A percentile compares a stretch with the other conserved stretches of the same genome.
Evolutionary conservation across 2,797 vertebrate species (phyloP).

Genomic region (Selene dorsalis): DNA sequence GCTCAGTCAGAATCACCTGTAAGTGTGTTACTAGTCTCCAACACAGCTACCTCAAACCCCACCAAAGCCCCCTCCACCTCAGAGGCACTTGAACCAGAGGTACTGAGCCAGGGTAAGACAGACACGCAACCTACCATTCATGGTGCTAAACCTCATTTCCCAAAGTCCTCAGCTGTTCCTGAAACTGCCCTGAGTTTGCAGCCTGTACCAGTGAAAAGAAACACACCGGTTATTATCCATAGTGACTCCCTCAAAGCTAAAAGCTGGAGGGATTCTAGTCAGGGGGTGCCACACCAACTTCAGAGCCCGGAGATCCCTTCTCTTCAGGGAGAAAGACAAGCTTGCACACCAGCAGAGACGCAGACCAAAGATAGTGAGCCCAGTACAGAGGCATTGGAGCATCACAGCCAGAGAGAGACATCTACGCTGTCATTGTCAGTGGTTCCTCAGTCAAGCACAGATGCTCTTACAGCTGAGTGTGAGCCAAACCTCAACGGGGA

Average conservation of each 20-base stretch:
- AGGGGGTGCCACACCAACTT: constrained; percentile 50
- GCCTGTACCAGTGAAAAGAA: constrained; percentile 61
- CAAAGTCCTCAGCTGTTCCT: constrained; percentile 32
- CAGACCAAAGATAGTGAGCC: constrained; percentile 78
- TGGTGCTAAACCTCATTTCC: constrained; percentile 69
- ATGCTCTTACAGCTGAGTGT: constrained; percentile 28
- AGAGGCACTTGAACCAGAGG: constrained; percentile 54
- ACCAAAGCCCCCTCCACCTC: constrained; percentile 70
- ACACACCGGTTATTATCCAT: constrained; percentile 65
- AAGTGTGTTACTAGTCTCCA: constrained; percentile 61
- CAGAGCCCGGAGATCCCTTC: constrained; percentile 37
- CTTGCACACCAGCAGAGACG: constrained; percentile 54
- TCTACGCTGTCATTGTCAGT: constrained; percentile 30
- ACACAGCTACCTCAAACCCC: constrained; percentile 80
- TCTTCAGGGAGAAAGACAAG: constrained; percentile 46
- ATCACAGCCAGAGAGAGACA: constrained; percentile 41
- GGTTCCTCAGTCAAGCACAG: constrained; percentile 58
- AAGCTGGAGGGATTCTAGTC: constrained; percentile 43
- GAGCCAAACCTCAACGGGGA: constrained; percentile 47
- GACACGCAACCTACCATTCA: constrained; percentile 59
- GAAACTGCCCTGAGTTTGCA: constrained; percentile 52
- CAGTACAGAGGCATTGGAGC: constrained; percentile 53
- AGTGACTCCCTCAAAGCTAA: constrained; percentile 59
- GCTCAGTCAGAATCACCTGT: constrained; percentile 48
- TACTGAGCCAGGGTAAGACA: constrained; percentile 58